A percentile compares a stretch with the other conserved stretches of the same genome.
Conservation (phyloP, 30 jellyfish, hydroid and myxozoan genomes). For the Aurelia aurita complex sp. Pacific region DNA sequence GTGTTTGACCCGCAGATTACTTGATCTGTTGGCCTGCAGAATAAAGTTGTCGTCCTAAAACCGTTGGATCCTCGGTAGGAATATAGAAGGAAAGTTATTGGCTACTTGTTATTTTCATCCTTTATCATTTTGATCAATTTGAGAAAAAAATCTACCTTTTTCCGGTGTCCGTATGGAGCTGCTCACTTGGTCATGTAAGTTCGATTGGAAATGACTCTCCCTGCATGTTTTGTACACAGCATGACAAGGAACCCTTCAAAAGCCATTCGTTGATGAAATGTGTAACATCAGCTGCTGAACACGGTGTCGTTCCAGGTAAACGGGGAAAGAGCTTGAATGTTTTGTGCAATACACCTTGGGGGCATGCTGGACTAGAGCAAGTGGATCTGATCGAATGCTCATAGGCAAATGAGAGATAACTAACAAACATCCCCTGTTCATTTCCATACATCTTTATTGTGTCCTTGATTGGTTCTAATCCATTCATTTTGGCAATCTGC, state of each 20-base stretch:
- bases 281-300: constrained; percentile 10
- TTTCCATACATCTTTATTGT: constrained; percentile 13
- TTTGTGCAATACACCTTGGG: constrained; percentile 17
- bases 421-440: constrained; percentile 15
- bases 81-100: too few species aligned
- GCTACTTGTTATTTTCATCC: constrained; percentile 13
- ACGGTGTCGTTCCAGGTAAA: constrained; percentile 13
- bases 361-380: constrained; percentile 21
- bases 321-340: constrained; percentile 18
- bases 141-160: background rate
- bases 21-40: too few species aligned
- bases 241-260: constrained; percentile 13
- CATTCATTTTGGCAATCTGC: constrained; percentile 23
- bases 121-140: constrained; percentile 3
- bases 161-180: constrained; percentile 11
- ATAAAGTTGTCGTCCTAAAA: too few species aligned
- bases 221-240: constrained; percentile 10
- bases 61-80: too few species aligned
- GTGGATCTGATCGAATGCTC: constrained; percentile 14
- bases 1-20: too few species aligned
- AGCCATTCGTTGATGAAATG: constrained; percentile 11
- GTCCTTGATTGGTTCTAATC: constrained; percentile 8
- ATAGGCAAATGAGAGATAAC: constrained; percentile 19
- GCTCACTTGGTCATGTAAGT: constrained; percentile 7
- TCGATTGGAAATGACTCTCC: constrained; percentile 25